phyloP scores from a whole-genome alignment of 2,888 invertebrate species.

The Acleris literana region DNA sequence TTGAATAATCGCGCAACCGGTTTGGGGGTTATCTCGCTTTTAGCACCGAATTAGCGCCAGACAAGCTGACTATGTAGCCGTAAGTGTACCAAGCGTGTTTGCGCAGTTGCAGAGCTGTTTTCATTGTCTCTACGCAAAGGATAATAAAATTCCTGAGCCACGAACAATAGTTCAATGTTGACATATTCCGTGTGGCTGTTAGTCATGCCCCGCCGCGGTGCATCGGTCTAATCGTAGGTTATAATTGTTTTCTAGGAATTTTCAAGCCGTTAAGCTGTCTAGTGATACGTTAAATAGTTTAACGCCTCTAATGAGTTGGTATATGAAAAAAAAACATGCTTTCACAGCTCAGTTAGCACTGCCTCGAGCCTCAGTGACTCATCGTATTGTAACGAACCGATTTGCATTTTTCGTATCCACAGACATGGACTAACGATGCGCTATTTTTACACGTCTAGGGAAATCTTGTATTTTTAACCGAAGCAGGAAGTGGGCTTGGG shows the following conservation, averaged over 20 bases:
- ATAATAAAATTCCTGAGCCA: constrained; percentile 64
- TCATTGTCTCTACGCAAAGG: constrained; percentile 55
- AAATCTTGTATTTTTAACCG: constrained; percentile 25
- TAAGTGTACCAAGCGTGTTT: constrained; percentile 47
- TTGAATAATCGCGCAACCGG: constrained; percentile 40
- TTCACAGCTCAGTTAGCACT: constrained; percentile 52
- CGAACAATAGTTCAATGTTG: constrained; percentile 56
- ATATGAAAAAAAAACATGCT: not conserved
- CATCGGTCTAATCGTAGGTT: constrained; percentile 13
- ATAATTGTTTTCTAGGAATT: constrained; percentile 48
- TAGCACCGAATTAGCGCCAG: constrained; percentile 26
- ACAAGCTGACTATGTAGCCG: constrained; percentile 32
- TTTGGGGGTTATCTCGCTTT: constrained; percentile 4
- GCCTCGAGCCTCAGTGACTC: constrained; percentile 61
- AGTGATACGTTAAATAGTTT: not conserved
- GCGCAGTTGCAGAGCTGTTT: constrained; percentile 58
- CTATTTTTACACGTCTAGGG: constrained; percentile 48
- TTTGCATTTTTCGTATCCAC: constrained; percentile 53
- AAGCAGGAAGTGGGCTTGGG: constrained; percentile 23
- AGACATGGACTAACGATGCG: constrained; percentile 43
- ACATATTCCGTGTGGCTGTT: constrained; percentile 47
- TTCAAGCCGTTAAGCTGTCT: constrained; percentile 25
- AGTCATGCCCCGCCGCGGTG: constrained; percentile 40
- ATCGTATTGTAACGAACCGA: constrained; percentile 49
- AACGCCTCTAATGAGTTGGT: constrained; percentile 1